Base-by-base conservation (phyloP, 2,888 invertebrate species). In the Xanthia icteritia region DNA sequence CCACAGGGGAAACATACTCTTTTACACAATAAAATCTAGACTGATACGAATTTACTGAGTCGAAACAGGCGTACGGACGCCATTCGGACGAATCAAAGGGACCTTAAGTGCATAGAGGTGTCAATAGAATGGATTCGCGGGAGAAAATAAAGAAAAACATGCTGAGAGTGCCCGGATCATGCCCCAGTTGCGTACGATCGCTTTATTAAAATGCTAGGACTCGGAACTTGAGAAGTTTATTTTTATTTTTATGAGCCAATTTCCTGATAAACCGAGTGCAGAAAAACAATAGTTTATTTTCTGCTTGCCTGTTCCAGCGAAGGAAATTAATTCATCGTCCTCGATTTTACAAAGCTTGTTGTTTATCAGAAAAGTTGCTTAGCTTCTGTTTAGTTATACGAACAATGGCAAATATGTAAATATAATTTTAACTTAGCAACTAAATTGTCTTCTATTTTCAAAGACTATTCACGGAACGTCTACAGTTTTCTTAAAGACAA, bases 21-120 rank as follows among this genome's bases (percentile, higher is more conserved):
- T 87, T 86, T 82, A 69, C 61, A 83, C 73, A 87, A 83, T 86
- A 83, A 88, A 86, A 83, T 80, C 73, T 65, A 80, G 77, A 75
- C 77, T 69, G 74, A 86, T 75, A 69, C 66, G 74, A 77, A 76
- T 48, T 60, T 63, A 77, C 63, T 61, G 45, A 58, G 20, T 64
- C 63, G 79, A 71, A 69, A 73, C 65, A 76, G 73, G 15, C 60
- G 56, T 77, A 56, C 69, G n/a, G 42, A 77, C 58, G 73, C 23
- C 65, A 51, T 79, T 56, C 75, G 36, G 60, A 84, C 39, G 77
- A 75, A 79, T 81, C 84, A 85, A 81, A 86, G 74, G 76, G 73
- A 73, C 71, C n/a, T 67, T 85, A 77, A 77, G 79, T 82, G 87
- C 87, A 86, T 86, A 86, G 71, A 78, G 78, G 76, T 85, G 82